Percentiles rank a stretch among this genome's conserved stretches.
phyloP scores from a whole-genome alignment of 2,113 vertebrate genomes.

The Saccopteryx leptura region DNA sequence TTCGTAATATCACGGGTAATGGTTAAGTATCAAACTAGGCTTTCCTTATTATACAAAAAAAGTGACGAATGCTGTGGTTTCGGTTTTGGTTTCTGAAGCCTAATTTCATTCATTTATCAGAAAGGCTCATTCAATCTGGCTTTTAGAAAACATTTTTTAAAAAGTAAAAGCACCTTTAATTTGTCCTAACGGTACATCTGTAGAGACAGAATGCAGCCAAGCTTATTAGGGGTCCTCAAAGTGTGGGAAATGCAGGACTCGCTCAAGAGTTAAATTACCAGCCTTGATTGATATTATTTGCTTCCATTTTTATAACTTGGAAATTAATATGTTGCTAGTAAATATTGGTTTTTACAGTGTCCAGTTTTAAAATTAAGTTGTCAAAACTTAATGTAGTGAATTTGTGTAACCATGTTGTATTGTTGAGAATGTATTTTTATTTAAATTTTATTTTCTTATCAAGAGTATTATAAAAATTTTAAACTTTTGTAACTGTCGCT shows the following conservation, averaged over 20 bases:
- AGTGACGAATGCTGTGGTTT: not conserved
- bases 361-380: slow-evolving; percentile 87
- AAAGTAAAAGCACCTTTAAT: slow-evolving; percentile 86
- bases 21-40: slow-evolving; percentile 62
- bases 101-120: slow-evolving; percentile 74
- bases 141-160: slow-evolving; percentile 68
- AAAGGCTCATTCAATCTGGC: slow-evolving; percentile 60
- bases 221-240: slow-evolving; percentile 71
- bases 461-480: slow-evolving; percentile 87
- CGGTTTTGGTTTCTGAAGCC: slow-evolving; percentile 75
- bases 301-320: slow-evolving; percentile 86
- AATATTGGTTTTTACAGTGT: slow-evolving; percentile 83
- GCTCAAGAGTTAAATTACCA: slow-evolving; percentile 84
- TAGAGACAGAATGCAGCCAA: slow-evolving; percentile 62
- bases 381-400: slow-evolving; percentile 84
- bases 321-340: slow-evolving; percentile 82
- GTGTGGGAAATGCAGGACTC: slow-evolving; percentile 80
- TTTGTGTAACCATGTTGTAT: slow-evolving; percentile 87
- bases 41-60: slow-evolving; percentile 61
- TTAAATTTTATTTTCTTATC: slow-evolving; percentile 93
- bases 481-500: slow-evolving; percentile 89
- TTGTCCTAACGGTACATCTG: slow-evolving; percentile 83
- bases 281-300: slow-evolving; percentile 76
- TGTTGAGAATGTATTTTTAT: slow-evolving; percentile 91
- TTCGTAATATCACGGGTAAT: slow-evolving; percentile 70